Conservation (phyloP, 1,140 invertebrate genomes). For the Bombus terrestris region DNA sequence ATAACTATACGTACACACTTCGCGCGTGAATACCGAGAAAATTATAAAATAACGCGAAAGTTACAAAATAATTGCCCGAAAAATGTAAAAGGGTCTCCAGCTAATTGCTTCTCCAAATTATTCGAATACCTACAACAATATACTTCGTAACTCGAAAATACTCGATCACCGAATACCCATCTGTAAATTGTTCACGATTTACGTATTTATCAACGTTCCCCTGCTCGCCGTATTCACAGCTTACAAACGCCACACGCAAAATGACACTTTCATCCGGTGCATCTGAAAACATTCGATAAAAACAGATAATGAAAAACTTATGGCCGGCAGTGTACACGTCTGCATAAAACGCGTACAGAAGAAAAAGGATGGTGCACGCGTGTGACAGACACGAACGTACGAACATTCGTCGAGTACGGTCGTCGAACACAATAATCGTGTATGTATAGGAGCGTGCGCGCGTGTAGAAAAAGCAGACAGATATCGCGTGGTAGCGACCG, state of each 20-base stretch:
- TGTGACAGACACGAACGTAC: not conserved
- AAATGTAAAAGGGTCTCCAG: too few relatives aligned
- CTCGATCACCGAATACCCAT: too few relatives aligned
- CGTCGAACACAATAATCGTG: too few relatives aligned
- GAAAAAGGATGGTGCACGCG: not conserved
- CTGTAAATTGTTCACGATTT: not conserved
- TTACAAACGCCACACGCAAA: not conserved
- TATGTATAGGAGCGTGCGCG: not conserved
- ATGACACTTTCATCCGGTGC: not conserved
- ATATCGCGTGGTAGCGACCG: conserved; percentile 60
- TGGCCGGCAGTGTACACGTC: not conserved
- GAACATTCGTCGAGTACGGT: not conserved
- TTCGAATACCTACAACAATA: too few relatives aligned
- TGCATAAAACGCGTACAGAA: not conserved
- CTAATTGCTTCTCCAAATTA: too few relatives aligned
- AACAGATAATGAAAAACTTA: not conserved
- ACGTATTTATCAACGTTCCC: not conserved
- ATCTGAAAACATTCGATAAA: not conserved
- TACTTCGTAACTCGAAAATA: too few relatives aligned
- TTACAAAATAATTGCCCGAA: too few relatives aligned
- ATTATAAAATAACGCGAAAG: too few relatives aligned
- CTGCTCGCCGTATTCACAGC: not conserved
- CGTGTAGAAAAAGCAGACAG: conserved; percentile 43
- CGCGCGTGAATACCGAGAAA: too few relatives aligned
- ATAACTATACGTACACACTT: too few relatives aligned